phyloP scores from a whole-genome alignment of 1,140 invertebrate genomes.

The Drosophila miranda region DNA sequence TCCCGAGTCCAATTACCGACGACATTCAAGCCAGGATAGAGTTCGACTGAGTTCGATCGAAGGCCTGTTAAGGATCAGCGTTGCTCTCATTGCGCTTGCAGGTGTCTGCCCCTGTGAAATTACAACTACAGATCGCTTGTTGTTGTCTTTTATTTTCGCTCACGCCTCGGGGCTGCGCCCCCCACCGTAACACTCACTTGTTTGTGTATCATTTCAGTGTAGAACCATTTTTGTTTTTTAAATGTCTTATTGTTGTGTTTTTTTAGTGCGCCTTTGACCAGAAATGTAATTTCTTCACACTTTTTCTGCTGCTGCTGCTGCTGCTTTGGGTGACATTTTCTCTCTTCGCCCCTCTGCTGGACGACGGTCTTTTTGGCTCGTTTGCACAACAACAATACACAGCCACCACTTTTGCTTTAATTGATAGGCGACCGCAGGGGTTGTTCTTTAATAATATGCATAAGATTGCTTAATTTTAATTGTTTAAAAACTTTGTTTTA shows the following conservation, averaged over 20 bases:
- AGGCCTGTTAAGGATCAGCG: slow-evolving; percentile 59
- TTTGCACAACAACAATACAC: slow-evolving; percentile 18
- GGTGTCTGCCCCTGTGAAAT: slow-evolving; percentile 62
- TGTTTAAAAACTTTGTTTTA: slow-evolving; percentile 72
- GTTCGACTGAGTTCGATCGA: slow-evolving; percentile 42
- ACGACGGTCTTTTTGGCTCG: slow-evolving; percentile 49
- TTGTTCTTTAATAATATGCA: slow-evolving; percentile 39
- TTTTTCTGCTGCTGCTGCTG: slow-evolving; percentile 62
- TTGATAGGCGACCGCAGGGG: slow-evolving; percentile 22
- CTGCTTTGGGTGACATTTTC: slow-evolving; percentile 80
- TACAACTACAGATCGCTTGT: slow-evolving; percentile 62
- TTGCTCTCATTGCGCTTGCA: slow-evolving; percentile 65
- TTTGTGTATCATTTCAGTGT: slow-evolving; percentile 29
- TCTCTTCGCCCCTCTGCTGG: slow-evolving; percentile 67
- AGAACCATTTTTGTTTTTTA: too few species aligned
- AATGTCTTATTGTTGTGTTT: slow-evolving; percentile 3
- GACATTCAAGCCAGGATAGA: slow-evolving; percentile 67
- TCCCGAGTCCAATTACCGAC: slow-evolving; percentile 57
- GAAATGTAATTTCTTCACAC: slow-evolving; percentile 70
- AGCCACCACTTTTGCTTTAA: slow-evolving; percentile 22
- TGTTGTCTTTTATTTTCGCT: slow-evolving; percentile 53
- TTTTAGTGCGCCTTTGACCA: slow-evolving; percentile 15
- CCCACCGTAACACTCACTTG: slow-evolving; percentile 25
- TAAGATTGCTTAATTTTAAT: slow-evolving; percentile 45
- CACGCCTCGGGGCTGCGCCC: slow-evolving; percentile 1